Evolutionary conservation across 2,113 vertebrate genomes (phyloP), one percentile per base, ranked within the genome.

Genomic region (Oreocharis arfaki): DNA sequence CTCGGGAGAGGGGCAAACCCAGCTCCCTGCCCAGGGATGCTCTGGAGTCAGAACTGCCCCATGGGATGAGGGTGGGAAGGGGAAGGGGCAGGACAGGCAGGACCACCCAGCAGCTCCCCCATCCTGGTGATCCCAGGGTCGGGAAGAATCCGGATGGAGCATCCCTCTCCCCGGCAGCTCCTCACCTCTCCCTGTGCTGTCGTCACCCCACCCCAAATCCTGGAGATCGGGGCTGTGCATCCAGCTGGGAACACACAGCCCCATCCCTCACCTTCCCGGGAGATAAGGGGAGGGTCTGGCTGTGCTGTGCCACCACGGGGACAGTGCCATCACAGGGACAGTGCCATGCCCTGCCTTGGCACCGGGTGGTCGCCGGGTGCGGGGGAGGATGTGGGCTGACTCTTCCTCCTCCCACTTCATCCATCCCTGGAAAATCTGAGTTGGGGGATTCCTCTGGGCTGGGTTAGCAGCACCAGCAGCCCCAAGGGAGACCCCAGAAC

Each of bases 261-360:
- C n/a, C 55, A 19, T 35, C 15, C 42, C n/a, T 16, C 18, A 9
- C 7, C 42, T 49, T 22, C 18, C 33, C 55, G 8, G 61, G 53
- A 13, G 24, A 10, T 17, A 7, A 11, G 12, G 21, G 1, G 7
- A 84, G n/a, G 26, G n/a, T 33, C 52, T 16, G 47, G 16, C 15
- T 0, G 0, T 28, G 46, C 20, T 0, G 1, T 16, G 28, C 7
- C 30, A 32, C 17, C 30, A 8, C 5, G 1, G 26, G 32, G 22
- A 24, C 23, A 10, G 1, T 12, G 32, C 10, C 30, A 32, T 12
- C 28, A 9, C 3, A 2, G n/a, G 12, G 18, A 19, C 41, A 3
- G 21, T 12, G 37, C 26, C 35, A 20, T 0, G 0, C 33, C 70
- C 56, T 47, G 55, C 71, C n/a, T 18, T 22, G 3, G 5, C 53